These are phyloP conservation scores for Hypotaenidia okinawae DNA, from an alignment of 2,797 vertebrate genomes.

Conservation along the genomic window DNA sequence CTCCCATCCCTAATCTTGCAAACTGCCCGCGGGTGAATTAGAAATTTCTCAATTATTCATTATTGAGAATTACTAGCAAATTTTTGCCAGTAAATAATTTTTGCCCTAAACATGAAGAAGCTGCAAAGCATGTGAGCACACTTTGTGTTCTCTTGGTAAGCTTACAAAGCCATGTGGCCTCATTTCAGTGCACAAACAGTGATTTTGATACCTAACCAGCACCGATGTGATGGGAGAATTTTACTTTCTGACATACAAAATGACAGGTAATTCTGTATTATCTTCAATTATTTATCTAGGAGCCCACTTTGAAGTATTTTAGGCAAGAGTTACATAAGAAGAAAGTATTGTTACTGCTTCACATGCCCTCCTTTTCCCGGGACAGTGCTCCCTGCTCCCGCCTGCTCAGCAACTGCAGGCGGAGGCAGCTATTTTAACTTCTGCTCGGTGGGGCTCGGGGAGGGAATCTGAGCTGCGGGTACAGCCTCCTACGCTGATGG, in stretches of 20 bases:
- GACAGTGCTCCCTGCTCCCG: background rate
- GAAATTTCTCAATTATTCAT: slow-evolving; percentile 32
- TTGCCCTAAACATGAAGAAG: background rate
- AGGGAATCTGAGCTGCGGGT: background rate
- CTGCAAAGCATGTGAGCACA: background rate
- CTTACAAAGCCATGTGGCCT: background rate
- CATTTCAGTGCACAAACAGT: background rate
- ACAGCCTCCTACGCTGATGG: rapidly evolving
- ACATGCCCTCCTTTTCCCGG: slow-evolving; percentile 34
- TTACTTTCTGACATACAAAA: slow-evolving; percentile 12
- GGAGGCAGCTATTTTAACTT: background rate
- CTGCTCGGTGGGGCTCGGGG: background rate
- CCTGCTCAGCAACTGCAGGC: background rate
- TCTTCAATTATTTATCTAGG: slow-evolving; percentile 59
- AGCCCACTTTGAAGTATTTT: slow-evolving; percentile 64
- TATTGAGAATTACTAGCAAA: background rate
- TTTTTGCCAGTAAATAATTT: background rate
- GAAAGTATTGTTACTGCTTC: slow-evolving; percentile 32
- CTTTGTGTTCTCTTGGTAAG: background rate
- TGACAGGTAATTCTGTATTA: slow-evolving; percentile 40
- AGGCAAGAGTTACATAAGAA: slow-evolving; percentile 61
- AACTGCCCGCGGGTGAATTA: background rate
- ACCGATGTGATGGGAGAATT: background rate
- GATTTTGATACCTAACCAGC: background rate
- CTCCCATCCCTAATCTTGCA: background rate